Base-by-base conservation (phyloP, 2,797 vertebrate genomes). In the Pyrocephalus nanus region DNA sequence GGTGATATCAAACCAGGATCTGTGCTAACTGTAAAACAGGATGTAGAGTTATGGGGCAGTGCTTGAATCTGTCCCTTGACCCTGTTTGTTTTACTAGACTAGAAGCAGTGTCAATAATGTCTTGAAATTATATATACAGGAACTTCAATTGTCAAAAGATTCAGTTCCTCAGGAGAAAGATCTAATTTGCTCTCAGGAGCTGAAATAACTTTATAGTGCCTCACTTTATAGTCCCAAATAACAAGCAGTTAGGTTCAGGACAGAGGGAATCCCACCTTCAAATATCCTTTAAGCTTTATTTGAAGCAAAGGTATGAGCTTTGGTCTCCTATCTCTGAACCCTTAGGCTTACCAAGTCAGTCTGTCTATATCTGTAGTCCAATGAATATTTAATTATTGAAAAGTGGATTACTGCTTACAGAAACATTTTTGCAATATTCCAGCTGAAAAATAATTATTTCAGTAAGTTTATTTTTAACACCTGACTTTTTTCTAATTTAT, bases 331-430 rank as follows among this genome's bases (percentile, higher is more conserved):
- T 79, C 21, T 75, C 51, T 73, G 43, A 82, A 84, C 26, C 40
- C 40, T 74, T 40, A 78, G 66, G 51, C 76, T 75, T 88, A 55
- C 73, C 2, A 9, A 66, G 29, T 74, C 83, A 79, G 47, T 78
- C 86, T 75, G 55, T 85, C 60, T 85, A 22, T 91, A 15, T 73
- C 73, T 88, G 60, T 67, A 82, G 66, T n/a, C 26, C 73, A 90
- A 48, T 82, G 55, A 81, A 88, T 94, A 85, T 66, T 95, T 93
- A 93, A 90, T 90, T 93, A 85, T 5, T 90, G 53, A 88, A 81
- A 93, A 93, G 66, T 64, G 43, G 43, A 86, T 40, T 79, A 84
- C 29, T 86, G 65, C 70, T 94, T 92, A 65, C 38, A 79, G 76
- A 76, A 66, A 51, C 15, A 51, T 29, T 51, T 29, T 25, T 90